Evolutionary conservation across 2,113 vertebrate species (phyloP).

Genomic region (Albula glossodonta): DNA sequence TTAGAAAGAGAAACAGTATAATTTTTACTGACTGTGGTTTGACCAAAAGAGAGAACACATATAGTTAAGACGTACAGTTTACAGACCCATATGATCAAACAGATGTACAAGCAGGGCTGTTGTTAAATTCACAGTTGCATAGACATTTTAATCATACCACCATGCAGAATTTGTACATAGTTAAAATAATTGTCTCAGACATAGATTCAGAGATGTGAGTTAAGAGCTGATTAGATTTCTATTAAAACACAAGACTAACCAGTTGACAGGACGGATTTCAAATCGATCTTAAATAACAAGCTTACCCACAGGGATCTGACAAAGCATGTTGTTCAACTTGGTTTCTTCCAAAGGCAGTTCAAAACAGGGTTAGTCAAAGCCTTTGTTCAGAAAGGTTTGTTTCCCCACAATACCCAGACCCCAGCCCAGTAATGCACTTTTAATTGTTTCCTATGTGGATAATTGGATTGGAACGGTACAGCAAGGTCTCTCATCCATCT

Average conservation of each 20-base stretch:
- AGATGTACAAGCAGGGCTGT: too few relatives aligned
- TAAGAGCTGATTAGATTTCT: background rate
- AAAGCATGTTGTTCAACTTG: background rate
- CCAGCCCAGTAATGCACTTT: constrained; percentile 8
- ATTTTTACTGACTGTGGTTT: background rate
- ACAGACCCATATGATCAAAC: too few relatives aligned
- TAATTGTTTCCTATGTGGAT: constrained; percentile 1
- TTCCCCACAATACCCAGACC: background rate
- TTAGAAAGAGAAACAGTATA: too few relatives aligned
- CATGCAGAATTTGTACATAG: too few relatives aligned
- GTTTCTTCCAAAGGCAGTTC: background rate
- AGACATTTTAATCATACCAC: too few relatives aligned
- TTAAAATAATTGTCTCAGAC: background rate
- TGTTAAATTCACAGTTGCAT: too few relatives aligned
- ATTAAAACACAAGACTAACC: background rate
- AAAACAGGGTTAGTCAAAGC: background rate
- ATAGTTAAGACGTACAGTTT: too few relatives aligned
- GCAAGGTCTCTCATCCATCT: background rate
- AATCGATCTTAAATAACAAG: background rate
- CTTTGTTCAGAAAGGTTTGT: background rate
- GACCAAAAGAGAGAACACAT: background rate
- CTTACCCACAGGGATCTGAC: background rate
- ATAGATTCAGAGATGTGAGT: background rate
- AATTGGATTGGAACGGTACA: constrained; percentile 3
- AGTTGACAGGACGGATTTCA: background rate